These are phyloP conservation scores for Oxygymnocypris stewartii DNA, from an alignment of 2,113 vertebrate genomes.

Conservation along the genomic window DNA sequence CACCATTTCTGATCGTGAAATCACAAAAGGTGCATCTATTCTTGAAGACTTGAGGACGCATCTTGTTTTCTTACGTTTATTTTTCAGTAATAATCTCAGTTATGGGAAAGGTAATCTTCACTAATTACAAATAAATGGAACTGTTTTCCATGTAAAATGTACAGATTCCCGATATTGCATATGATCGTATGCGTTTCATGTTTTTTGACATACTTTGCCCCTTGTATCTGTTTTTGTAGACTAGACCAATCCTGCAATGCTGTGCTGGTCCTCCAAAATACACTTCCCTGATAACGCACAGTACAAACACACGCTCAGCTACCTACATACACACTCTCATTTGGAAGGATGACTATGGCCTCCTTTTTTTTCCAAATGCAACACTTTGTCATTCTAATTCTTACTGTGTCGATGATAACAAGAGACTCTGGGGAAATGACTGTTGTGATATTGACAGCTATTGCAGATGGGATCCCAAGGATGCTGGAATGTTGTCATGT, in stretches of 20 bases:
- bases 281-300: constrained; percentile 70
- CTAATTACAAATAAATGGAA: constrained; percentile 81
- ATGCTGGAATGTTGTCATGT: constrained; percentile 2
- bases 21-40: constrained; percentile 37
- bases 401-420: constrained; percentile 71
- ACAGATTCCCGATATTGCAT: constrained; percentile 86
- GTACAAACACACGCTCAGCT: constrained; percentile 46
- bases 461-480: constrained; percentile 24
- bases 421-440: constrained; percentile 19
- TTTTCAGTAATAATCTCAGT: constrained; percentile 85
- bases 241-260: constrained; percentile 62
- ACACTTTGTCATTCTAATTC: constrained; percentile 77
- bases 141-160: constrained; percentile 87
- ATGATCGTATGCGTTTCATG: constrained; percentile 80
- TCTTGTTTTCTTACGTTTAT: constrained; percentile 43
- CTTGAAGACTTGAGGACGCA: constrained; percentile 40
- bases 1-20: constrained; percentile 41
- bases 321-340: constrained; percentile 74
- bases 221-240: constrained; percentile 85
- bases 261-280: constrained; percentile 85
- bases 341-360: constrained; percentile 65
- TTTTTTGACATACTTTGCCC: constrained; percentile 79
- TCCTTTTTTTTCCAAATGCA: constrained; percentile 78
- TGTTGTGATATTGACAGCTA: constrained; percentile 22
- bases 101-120: constrained; percentile 72